Conservation (phyloP, 2,888 invertebrate genomes). For the Caenorhabditis becei region DNA sequence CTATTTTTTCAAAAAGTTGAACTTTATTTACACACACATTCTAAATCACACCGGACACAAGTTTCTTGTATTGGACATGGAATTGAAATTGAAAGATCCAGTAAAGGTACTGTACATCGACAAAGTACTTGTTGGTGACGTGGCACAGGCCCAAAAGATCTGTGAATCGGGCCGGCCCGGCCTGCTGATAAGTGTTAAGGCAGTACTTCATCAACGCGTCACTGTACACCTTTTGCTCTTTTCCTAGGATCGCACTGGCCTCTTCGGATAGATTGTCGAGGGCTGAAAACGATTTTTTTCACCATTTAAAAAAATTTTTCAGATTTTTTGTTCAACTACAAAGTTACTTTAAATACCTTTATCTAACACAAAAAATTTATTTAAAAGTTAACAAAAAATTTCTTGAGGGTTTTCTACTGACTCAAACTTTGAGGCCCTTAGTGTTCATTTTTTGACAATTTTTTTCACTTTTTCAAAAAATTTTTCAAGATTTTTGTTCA, state of each 20-base stretch:
- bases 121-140: constrained; percentile 27
- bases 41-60: constrained; percentile 31
- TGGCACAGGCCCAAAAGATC: constrained; percentile 23
- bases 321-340: too few species aligned
- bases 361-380: too few species aligned
- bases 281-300: background rate
- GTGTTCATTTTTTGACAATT: too few species aligned
- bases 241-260: background rate
- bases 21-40: too few species aligned
- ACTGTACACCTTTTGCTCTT: background rate
- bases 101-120: constrained; percentile 23
- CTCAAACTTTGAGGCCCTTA: too few species aligned
- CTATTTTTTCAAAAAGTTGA: too few species aligned
- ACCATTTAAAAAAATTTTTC: too few species aligned
- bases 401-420: too few species aligned
- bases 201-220: constrained; percentile 16
- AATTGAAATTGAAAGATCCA: constrained; percentile 39
- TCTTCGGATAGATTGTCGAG: constrained; percentile 6
- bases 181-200: constrained; percentile 8
- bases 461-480: too few species aligned
- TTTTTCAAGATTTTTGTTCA: too few species aligned
- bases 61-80: constrained; percentile 35
- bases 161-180: constrained; percentile 13
- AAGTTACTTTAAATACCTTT: too few species aligned
- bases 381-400: background rate